Evolutionary conservation across 2,113 vertebrate genomes (phyloP).

Genomic region (Myrmecobius fasciatus): DNA sequence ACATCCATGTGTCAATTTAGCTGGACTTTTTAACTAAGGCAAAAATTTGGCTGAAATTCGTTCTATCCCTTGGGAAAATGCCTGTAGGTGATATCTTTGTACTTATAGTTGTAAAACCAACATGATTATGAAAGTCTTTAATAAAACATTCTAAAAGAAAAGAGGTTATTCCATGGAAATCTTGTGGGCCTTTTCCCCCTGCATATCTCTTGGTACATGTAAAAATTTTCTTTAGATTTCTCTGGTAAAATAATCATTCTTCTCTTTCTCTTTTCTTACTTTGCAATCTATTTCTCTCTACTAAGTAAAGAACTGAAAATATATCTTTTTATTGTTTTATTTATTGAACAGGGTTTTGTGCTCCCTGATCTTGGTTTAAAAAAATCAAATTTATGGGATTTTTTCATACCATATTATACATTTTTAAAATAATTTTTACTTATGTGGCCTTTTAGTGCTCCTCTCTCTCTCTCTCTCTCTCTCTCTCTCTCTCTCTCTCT

Average conservation of each 20-base stretch:
- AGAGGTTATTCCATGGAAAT: conserved; percentile 27
- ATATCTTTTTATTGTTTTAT: conserved; percentile 15
- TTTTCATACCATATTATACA: not conserved
- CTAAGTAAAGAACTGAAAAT: conserved; percentile 24
- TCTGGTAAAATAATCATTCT: not conserved
- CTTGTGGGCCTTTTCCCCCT: not conserved
- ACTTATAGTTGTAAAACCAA: not conserved
- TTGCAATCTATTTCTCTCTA: not conserved
- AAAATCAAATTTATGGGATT: conserved; percentile 15
- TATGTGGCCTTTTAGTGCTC: not conserved
- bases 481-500: not conserved
- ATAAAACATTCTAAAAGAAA: not conserved
- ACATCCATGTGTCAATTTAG: not conserved
- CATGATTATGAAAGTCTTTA: not conserved
- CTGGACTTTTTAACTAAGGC: not conserved
- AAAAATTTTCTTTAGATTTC: not conserved
- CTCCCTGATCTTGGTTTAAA: not conserved
- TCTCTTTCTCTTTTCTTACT: not conserved
- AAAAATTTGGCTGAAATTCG: not conserved
- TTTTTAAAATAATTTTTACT: not conserved
- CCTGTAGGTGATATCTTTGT: conserved; percentile 18
- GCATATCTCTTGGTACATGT: not conserved
- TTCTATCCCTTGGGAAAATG: not conserved
- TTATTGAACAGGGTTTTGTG: conserved; percentile 4
- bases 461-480: not conserved